phyloP scores from a whole-genome alignment of 1,140 invertebrate genomes.

The Saxidomus purpurata region DNA sequence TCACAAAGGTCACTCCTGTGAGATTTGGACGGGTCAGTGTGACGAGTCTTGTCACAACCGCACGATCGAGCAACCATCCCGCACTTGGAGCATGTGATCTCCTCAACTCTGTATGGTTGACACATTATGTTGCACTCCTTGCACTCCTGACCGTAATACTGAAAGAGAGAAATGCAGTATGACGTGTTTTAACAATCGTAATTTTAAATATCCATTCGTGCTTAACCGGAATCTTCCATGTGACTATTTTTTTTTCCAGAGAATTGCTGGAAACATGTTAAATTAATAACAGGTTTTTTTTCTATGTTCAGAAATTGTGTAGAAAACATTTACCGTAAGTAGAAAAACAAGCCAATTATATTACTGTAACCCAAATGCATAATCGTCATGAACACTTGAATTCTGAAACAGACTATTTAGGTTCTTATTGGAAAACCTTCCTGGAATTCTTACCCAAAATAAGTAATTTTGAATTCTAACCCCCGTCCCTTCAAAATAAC shows the following conservation, averaged over 20 bases:
- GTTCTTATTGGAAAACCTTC: too few species aligned
- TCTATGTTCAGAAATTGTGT: too few species aligned
- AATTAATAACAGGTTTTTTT: not conserved
- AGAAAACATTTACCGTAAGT: too few species aligned
- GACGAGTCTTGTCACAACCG: not conserved
- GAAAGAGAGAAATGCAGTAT: slow-evolving; percentile 19
- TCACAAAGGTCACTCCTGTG: slow-evolving; percentile 48
- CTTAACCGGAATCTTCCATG: not conserved
- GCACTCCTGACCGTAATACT: slow-evolving; percentile 41
- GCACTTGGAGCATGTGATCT: slow-evolving; percentile 27
- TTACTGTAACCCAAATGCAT: too few species aligned
- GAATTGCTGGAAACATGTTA: not conserved
- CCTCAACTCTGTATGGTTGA: slow-evolving; percentile 37
- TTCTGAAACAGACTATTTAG: too few species aligned
- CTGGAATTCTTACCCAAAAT: too few species aligned
- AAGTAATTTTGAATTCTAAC: too few species aligned
- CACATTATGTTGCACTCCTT: not conserved
- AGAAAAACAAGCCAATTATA: too few species aligned
- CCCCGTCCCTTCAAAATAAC: too few species aligned
- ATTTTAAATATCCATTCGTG: not conserved
- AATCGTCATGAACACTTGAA: too few species aligned
- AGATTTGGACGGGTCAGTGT: slow-evolving; percentile 2
- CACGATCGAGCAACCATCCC: not conserved
- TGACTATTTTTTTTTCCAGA: not conserved
- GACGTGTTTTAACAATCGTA: not conserved